Evolutionary conservation across 2,888 invertebrate genomes (phyloP).

Genomic region (Acronicta aceris): DNA sequence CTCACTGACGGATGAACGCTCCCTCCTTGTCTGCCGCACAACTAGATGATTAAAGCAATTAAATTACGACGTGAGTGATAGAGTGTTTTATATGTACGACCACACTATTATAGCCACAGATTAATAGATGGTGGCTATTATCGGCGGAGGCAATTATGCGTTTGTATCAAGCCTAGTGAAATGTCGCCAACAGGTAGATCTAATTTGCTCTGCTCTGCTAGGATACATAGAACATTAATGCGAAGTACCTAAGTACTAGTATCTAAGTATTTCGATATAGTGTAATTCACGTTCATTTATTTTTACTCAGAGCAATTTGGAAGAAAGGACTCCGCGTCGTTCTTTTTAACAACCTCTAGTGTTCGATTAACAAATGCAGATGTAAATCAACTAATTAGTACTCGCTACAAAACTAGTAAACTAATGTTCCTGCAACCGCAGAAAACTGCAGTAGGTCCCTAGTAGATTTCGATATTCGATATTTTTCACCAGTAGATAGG

Average conservation of each 20-base stretch:
- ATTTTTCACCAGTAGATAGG: too few relatives aligned
- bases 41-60: conserved; percentile 72
- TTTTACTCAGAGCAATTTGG: conserved; percentile 14
- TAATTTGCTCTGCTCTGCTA: conserved; percentile 4
- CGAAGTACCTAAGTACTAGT: too few relatives aligned
- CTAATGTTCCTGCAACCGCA: too few relatives aligned
- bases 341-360: too few relatives aligned
- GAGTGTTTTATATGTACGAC: conserved; percentile 60
- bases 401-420: too few relatives aligned
- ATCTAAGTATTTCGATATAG: neutral
- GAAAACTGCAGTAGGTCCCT: too few relatives aligned
- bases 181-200: conserved; percentile 22
- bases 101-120: conserved; percentile 46
- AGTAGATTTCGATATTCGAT: too few relatives aligned
- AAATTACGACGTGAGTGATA: conserved; percentile 69
- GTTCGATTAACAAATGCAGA: conserved; percentile 13
- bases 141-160: conserved; percentile 23
- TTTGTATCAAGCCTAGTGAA: conserved; percentile 23
- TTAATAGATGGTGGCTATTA: conserved; percentile 43
- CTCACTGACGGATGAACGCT: conserved; percentile 70
- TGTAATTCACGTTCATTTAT: conserved; percentile 26
- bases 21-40: conserved; percentile 60
- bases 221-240: neutral
- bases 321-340: too few relatives aligned
- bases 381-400: conserved; percentile 17